Evolutionary conservation across 1,140 invertebrate genomes (phyloP).

Genomic region (Helicoverpa zea): DNA sequence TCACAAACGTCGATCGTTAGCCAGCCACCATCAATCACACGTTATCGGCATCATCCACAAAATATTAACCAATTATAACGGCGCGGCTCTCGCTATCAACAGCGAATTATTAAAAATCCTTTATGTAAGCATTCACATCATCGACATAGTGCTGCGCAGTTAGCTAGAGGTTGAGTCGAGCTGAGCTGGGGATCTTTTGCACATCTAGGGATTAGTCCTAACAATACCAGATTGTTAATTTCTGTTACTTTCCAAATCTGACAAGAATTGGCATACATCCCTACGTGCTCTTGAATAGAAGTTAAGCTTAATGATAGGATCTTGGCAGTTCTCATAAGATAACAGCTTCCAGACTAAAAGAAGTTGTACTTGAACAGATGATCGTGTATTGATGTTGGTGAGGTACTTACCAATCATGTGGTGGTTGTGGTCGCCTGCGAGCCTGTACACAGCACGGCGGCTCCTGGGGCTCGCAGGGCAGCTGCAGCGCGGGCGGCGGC

Average conservation of each 20-base stretch:
- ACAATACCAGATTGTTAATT: too few relatives aligned
- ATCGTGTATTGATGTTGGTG: not conserved
- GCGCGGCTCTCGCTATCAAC: constrained; percentile 60
- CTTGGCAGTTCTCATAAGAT: too few relatives aligned
- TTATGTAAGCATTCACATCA: constrained; percentile 48
- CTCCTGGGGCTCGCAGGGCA: constrained; percentile 86
- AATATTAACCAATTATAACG: constrained; percentile 80
- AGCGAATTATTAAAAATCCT: constrained; percentile 67
- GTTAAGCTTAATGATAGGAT: too few relatives aligned
- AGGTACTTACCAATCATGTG: constrained; percentile 89
- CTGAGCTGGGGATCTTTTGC: not conserved
- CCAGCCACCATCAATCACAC: constrained; percentile 75
- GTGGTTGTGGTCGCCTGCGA: constrained; percentile 83
- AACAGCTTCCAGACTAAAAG: too few relatives aligned
- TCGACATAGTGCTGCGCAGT: constrained; percentile 48
- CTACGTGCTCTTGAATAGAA: too few relatives aligned
- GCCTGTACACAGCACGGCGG: constrained; percentile 86
- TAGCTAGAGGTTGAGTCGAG: not conserved
- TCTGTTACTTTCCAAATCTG: too few relatives aligned
- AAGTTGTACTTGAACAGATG: not conserved
- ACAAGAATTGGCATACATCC: too few relatives aligned
- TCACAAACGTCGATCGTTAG: constrained; percentile 64
- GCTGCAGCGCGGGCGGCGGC: constrained; percentile 81
- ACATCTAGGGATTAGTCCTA: too few relatives aligned
- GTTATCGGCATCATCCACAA: constrained; percentile 77